Conservation (phyloP, 2,113 vertebrate species). For the Hydrolagus affinis region DNA sequence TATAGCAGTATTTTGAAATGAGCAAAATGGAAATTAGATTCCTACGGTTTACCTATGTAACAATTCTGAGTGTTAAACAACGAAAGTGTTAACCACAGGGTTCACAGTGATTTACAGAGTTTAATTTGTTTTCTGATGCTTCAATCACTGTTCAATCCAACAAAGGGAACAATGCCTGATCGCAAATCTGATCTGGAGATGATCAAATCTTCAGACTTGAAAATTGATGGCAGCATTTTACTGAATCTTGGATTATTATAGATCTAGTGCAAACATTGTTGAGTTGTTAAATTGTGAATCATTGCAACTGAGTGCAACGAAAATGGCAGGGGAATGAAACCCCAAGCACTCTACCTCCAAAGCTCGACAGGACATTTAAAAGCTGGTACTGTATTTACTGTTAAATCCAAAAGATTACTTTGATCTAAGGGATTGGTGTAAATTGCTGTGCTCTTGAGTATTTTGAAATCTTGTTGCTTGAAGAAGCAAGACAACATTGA, state of each 20-base stretch:
- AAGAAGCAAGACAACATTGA: no score
- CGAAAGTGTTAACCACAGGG: background rate
- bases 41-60: no score
- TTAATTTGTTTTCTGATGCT: background rate
- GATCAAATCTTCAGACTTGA: background rate
- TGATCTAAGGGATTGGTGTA: background rate
- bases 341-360: background rate
- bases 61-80: background rate
- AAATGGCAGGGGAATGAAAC: background rate
- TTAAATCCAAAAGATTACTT: background rate
- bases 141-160: background rate
- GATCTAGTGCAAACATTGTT: background rate
- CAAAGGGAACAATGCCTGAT: background rate
- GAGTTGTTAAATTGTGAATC: background rate
- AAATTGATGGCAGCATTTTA: background rate
- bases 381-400: background rate
- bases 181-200: background rate
- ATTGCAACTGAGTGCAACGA: background rate
- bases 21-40: no score
- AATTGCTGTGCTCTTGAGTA: background rate
- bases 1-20: no score
- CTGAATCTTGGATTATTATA: slow-evolving; percentile 1
- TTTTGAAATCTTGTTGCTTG: background rate
- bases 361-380: background rate
- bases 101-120: background rate